Base-by-base conservation (phyloP, 2,113 vertebrate genomes). In the Limanda limanda region DNA sequence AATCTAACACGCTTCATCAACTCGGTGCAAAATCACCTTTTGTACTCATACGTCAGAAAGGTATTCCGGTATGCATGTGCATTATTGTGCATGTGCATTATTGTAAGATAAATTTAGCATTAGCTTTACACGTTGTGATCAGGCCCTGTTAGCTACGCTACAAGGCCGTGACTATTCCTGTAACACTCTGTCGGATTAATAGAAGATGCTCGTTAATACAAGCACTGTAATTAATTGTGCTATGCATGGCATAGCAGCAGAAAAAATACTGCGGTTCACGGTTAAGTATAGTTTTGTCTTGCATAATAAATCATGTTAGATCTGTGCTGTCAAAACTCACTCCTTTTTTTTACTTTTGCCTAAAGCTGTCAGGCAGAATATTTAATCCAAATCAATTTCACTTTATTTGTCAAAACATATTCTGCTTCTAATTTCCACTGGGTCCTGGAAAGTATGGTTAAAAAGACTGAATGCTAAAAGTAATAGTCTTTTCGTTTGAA, bases 141-240 rank as follows among this genome's bases (percentile, higher is more conserved):
- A 64, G 31, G 52, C 61, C 63, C 72, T 59, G 47, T 82, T 82
- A 79, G 78, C 74, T 61, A 68, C 10, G 74, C 84, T 63, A 58
- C 54, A 42, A 75, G 64, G 76, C 66, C 69, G 48, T 27, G 71
- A 78, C 81, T 86, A 56, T 88, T 87, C 76, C 68, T 81, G 66
- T 75, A 74, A 45, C 67, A 78, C 76, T 59, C 48, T 70, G 72
- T 66, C 3, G 25, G 59, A 78, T 81, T 79, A 79, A 74, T 82
- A 69, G 57, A 71, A 37, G 67, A 81, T 79, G 69, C 67, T 84
- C 83, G 84, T 82, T 82, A 82, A 84, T 83, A 68, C 56, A 83
- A 63, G 62, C 71, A 31, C 9, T 27, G 57, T 85, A 76, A 86
- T 86, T 76, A 76, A 86, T 58, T 78, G 79, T 68, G 67, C 60